Conservation (phyloP, 2,113 vertebrate genomes). For the Haliaeetus leucogaster region DNA sequence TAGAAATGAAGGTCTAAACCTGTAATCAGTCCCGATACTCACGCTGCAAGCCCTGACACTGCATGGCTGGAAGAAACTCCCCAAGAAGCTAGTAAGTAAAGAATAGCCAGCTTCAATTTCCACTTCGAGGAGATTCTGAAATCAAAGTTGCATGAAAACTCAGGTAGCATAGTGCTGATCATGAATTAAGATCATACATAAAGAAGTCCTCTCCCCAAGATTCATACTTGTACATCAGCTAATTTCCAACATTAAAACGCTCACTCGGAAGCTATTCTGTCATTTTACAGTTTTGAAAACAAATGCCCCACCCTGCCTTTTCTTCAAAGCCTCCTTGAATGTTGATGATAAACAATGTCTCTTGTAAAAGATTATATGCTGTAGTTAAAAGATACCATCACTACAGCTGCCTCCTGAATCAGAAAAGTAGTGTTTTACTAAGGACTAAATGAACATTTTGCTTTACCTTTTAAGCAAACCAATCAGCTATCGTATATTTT, state of each 20-base stretch:
- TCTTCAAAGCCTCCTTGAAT: not conserved
- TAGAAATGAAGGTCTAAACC: not conserved
- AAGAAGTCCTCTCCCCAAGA: rapidly evolving
- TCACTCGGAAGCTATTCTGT: not conserved
- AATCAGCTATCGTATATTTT: not conserved
- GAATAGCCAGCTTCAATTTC: not conserved
- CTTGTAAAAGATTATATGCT: not conserved
- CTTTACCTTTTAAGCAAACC: not conserved
- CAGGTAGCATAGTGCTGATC: not conserved
- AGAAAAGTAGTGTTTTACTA: not conserved
- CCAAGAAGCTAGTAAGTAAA: not conserved
- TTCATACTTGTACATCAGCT: not conserved
- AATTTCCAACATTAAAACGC: not conserved
- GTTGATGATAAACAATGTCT: not conserved
- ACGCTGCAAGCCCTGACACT: not conserved
- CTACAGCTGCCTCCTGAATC: not conserved
- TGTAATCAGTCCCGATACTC: not conserved
- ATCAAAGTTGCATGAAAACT: not conserved
- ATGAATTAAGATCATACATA: not conserved
- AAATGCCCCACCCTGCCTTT: not conserved
- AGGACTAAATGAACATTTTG: not conserved
- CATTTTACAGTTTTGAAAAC: not conserved
- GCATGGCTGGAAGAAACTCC: not conserved
- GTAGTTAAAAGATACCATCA: not conserved
- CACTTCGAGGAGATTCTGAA: not conserved